Base-by-base conservation (phyloP, 35 echinoderm and acorn worm species). In the Apostichopus californicus region DNA sequence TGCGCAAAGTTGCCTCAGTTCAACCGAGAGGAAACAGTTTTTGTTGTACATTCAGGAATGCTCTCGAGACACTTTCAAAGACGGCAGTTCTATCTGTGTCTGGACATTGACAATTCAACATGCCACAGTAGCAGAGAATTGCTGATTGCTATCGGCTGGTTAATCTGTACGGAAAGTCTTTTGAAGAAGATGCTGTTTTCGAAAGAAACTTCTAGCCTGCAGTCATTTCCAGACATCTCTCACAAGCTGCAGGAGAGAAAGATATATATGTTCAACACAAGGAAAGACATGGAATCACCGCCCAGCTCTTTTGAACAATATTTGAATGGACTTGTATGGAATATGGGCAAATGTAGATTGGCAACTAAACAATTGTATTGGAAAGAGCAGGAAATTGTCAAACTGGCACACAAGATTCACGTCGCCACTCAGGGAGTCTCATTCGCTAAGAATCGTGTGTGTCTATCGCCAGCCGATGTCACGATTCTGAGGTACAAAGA, bases 71-170 rank as follows among this genome's bases (percentile, higher is more conserved):
- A 72, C 18, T 89, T 25, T 46, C 2, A n/a, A 14, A 53, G 86
- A 55, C 25, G 1, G 8, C 34, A 55, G 6, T 89, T 89, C 8
- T 89, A 89, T 55, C 3, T 54, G 28, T 72, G 63, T 72, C 26
- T 89, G 25, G 86, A 89, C 86, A 72, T 68, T 61, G 9, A 12
- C 12, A 72, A 17, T 15, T 25, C 61, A 5, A 52, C 13, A 68
- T 89, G 86, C 52, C 18, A 68, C 28, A 89, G 86, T 14, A 89
- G 86, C 15, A 17, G 63, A 66, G 86, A 89, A 53, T 64, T 89
- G 52, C 86, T 89, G n/a, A 72, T 89, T 66, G 86, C 86, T 1
- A 53, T 89, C 2, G 86, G 86, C 9, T 89, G 86, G 86, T 64
- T 89, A 52, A 23, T 89, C 12, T 20, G 13, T 28, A 52, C 3